A percentile compares a stretch with the other conserved stretches of the same genome.
These are phyloP conservation scores for Ageneiosus marmoratus DNA, from an alignment of 2,113 vertebrate species.

Conservation along the genomic window DNA sequence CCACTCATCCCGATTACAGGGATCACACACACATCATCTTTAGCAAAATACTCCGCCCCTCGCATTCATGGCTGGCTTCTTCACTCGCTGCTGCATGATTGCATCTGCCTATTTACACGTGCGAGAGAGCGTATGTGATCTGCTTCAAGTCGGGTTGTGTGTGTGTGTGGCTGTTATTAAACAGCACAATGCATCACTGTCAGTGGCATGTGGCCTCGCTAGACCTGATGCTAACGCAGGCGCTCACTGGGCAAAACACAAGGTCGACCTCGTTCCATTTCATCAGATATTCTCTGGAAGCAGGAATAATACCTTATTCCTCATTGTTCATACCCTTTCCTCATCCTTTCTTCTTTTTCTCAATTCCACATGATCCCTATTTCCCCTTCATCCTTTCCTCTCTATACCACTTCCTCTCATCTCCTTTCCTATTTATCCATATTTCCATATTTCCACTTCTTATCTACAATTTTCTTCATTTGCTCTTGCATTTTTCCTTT, in stretches of 20 bases:
- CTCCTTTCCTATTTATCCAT: background rate
- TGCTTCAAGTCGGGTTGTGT: constrained; percentile 70
- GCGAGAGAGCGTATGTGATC: constrained; percentile 61
- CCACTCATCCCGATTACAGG: constrained; percentile 23
- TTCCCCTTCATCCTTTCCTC: constrained; percentile 11
- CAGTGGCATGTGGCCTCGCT: constrained; percentile 55
- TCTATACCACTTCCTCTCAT: background rate
- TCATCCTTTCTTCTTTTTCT: constrained; percentile 21
- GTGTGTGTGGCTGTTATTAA: constrained; percentile 74
- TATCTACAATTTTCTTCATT: background rate
- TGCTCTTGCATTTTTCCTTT: background rate
- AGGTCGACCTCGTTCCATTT: constrained; percentile 76
- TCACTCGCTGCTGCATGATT: constrained; percentile 41
- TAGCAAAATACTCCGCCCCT: constrained; percentile 56
- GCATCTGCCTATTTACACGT: constrained; percentile 53
- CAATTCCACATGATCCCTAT: constrained; percentile 10
- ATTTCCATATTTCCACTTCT: background rate
- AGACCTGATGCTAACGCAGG: constrained; percentile 23
- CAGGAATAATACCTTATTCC: constrained; percentile 66
- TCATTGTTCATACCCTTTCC: constrained; percentile 25
- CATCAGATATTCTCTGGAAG: constrained; percentile 74
- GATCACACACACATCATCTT: constrained; percentile 50
- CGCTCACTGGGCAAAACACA: constrained; percentile 66
- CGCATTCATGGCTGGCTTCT: constrained; percentile 40
- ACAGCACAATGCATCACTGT: constrained; percentile 80